Evolutionary conservation across 2,888 invertebrate genomes (phyloP).

Genomic region (Cantharis rustica): DNA sequence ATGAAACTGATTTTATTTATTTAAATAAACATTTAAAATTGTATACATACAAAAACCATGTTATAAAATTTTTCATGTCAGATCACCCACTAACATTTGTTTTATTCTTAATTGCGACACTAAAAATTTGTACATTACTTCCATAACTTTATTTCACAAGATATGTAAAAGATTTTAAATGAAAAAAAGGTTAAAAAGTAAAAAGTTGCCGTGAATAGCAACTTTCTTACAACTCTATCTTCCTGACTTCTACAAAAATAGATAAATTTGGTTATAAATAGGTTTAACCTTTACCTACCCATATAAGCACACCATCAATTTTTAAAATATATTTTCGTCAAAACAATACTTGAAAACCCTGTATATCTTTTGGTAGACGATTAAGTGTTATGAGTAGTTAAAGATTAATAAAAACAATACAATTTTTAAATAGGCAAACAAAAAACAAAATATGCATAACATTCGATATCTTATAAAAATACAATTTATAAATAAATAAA

Average conservation of each 20-base stretch:
- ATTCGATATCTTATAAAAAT: slow-evolving; percentile 22
- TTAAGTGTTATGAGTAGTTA: not conserved
- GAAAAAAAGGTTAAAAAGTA: not conserved
- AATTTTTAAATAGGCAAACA: slow-evolving; percentile 1
- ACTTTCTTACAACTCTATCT: slow-evolving; percentile 6
- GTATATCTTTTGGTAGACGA: not conserved
- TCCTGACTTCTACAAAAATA: not conserved
- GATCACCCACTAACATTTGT: not conserved
- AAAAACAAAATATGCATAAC: slow-evolving; percentile 11
- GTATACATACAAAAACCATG: not conserved
- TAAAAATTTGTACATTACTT: slow-evolving; percentile 21
- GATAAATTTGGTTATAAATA: not conserved
- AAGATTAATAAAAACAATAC: not conserved
- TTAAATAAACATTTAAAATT: not conserved
- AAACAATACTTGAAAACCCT: not conserved
- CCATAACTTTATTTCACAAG: slow-evolving; percentile 12
- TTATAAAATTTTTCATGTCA: not conserved
- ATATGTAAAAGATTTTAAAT: slow-evolving; percentile 8
- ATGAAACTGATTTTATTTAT: not conserved
- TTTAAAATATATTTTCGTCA: not conserved
- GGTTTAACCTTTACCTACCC: not conserved
- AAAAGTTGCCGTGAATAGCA: not conserved
- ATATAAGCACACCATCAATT: not conserved
- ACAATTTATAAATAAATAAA: slow-evolving; percentile 26
- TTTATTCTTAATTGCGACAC: slow-evolving; percentile 10